phyloP scores from a whole-genome alignment of 2,888 invertebrate species.

The Coleophora flavipennella region DNA sequence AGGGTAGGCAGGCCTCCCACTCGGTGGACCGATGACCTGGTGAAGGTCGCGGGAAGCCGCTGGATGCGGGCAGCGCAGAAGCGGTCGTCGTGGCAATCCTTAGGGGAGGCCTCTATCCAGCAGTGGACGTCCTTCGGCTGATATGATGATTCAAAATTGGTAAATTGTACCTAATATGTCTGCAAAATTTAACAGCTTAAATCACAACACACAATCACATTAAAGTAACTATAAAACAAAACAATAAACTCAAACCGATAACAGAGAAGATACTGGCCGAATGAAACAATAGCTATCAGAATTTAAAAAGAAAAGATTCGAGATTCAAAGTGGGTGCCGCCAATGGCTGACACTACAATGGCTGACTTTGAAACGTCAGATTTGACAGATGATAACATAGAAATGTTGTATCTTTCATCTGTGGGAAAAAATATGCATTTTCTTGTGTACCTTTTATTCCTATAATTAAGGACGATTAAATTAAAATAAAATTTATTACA shows the following conservation, averaged over 20 bases:
- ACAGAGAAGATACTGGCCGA: slow-evolving; percentile 15
- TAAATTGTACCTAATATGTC: no score
- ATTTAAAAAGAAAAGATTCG: slow-evolving; percentile 47
- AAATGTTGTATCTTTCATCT: background rate
- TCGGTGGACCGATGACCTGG: no score
- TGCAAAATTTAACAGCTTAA: no score
- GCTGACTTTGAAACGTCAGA: slow-evolving; percentile 51
- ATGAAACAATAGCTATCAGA: slow-evolving; percentile 39
- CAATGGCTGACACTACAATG: slow-evolving; percentile 46
- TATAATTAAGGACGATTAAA: background rate
- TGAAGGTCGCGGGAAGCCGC: no score
- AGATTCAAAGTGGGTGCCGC: slow-evolving; percentile 45
- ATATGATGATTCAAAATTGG: no score
- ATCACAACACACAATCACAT: no score
- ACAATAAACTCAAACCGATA: slow-evolving; percentile 11
- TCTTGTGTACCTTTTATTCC: background rate
- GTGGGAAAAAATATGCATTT: background rate
- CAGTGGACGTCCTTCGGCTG: no score
- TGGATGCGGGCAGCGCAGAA: no score
- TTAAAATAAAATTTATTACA: no score
- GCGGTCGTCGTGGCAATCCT: no score
- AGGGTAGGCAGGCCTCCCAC: no score
- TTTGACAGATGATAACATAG: slow-evolving; percentile 48
- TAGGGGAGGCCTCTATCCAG: no score
- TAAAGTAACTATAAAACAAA: slow-evolving; percentile 6